phyloP scores from a whole-genome alignment of 92 coral and sea anemone species.

The Phenganax subtilis region DNA sequence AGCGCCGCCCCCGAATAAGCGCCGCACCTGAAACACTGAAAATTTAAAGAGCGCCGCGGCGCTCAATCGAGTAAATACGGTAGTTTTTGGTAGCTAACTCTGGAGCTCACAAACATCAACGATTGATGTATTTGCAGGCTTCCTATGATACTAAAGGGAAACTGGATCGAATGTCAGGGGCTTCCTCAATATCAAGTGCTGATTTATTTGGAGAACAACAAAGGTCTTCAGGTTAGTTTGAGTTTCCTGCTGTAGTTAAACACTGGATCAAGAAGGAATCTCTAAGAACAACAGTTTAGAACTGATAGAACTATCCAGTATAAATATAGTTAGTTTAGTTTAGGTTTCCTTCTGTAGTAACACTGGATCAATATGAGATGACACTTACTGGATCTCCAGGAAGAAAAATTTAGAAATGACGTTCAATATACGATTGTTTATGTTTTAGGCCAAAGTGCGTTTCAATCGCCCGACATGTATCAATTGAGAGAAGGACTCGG shows the following conservation, averaged over 20 bases:
- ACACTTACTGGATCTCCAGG: too few relatives aligned
- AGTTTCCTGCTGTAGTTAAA: background rate
- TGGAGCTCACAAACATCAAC: background rate
- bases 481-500: conserved; percentile 89
- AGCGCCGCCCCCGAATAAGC: too few relatives aligned
- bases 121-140: conserved; percentile 41
- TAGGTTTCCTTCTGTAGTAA: too few relatives aligned
- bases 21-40: too few relatives aligned
- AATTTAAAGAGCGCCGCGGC: too few relatives aligned
- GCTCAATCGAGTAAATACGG: too few relatives aligned
- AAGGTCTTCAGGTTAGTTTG: conserved; percentile 17
- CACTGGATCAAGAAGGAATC: background rate
- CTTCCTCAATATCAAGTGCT: conserved; percentile 85
- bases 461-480: conserved; percentile 73
- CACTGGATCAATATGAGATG: too few relatives aligned
- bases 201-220: conserved; percentile 84
- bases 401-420: too few relatives aligned
- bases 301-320: too few relatives aligned
- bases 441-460: conserved; percentile 27
- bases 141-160: conserved; percentile 69
- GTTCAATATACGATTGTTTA: too few relatives aligned
- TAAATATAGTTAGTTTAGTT: too few relatives aligned
- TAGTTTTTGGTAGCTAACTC: background rate
- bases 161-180: conserved; percentile 72
- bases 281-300: background rate